Evolutionary conservation across 2,797 vertebrate genomes (phyloP), one percentile per base, ranked within the genome.

Genomic region (Alcedo quadribrachys): DNA sequence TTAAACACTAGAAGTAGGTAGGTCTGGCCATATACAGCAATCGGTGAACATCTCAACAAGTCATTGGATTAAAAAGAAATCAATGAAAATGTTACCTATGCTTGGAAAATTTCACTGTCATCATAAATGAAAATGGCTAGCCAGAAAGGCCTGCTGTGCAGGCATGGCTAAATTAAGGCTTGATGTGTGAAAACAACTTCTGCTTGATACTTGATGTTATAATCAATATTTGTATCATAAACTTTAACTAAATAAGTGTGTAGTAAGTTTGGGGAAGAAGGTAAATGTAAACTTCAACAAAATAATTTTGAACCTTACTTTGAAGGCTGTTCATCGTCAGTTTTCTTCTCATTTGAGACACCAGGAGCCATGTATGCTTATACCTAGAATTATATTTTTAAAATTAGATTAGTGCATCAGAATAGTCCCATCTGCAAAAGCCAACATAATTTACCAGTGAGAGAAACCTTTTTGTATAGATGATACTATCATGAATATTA

Each of bases 251-350:
- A 79, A 62, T 27, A 4, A 76, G 11, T 3, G 5, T 13, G 22
- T 12, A 77, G 74, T 40, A 32, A 73, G 21, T 30, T 69, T 37
- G n/a, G 5, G 16, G 4, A 90, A 18, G 45, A 89, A 89, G 10
- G 42, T 14, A 82, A 80, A 13, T 43, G 28, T 43, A 37, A 87
- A 83, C 13, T 60, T 71, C 1, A 6, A 37, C n/a, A 42, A 21
- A 24, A 48, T 28, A 55, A 42, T 50, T 45, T 93, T 32, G 22
- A 48, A 30, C 61, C 97, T 97, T 96, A 98, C 97, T 92, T 96
- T 77, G 96, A 89, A 53, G 71, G 15, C 21, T 86, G 66, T 33
- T 93, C 77, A 32, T 90, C 85, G 40, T 68, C 80, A 9, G 14
- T 46, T 57, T 97, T 96, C 94, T 96, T 92, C 43, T 92, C 62